These are phyloP conservation scores for Sarcophaga rosellei DNA, from an alignment of 2,888 invertebrate genomes.

Conservation along the genomic window DNA sequence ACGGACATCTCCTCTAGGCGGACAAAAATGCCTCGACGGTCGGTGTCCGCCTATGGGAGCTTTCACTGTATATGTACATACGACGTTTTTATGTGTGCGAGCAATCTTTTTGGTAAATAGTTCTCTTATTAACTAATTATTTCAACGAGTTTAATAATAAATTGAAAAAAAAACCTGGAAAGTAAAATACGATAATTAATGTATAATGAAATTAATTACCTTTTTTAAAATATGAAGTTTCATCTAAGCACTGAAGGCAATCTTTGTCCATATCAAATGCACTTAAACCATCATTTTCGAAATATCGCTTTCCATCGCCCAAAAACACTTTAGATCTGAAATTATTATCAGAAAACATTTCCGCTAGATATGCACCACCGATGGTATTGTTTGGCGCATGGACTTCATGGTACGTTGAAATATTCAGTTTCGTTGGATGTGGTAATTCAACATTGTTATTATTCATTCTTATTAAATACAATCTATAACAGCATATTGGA, in stretches of 20 bases:
- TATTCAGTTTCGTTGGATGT: constrained; percentile 86
- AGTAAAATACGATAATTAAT: too few relatives aligned
- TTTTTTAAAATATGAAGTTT: constrained; percentile 24
- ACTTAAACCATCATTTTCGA: constrained; percentile 72
- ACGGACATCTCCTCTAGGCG: too few relatives aligned
- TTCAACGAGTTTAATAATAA: too few relatives aligned
- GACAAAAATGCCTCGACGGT: too few relatives aligned
- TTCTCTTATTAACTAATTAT: too few relatives aligned
- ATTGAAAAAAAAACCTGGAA: neutral
- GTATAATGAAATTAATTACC: neutral
- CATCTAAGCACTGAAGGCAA: constrained; percentile 77
- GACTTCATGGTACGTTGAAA: constrained; percentile 88
- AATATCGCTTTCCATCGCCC: constrained; percentile 84
- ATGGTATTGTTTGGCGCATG: constrained; percentile 84
- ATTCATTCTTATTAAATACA: constrained; percentile 89
- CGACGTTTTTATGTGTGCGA: too few relatives aligned
- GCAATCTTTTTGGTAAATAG: too few relatives aligned
- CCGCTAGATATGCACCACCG: constrained; percentile 91
- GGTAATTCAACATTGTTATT: constrained; percentile 85
- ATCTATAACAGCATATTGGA: constrained; percentile 92
- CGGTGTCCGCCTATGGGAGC: too few relatives aligned
- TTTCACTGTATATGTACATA: too few relatives aligned
- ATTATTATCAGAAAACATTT: constrained; percentile 89
- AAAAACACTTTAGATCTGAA: constrained; percentile 87
- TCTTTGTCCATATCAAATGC: constrained; percentile 74